phyloP scores from a whole-genome alignment of 1,140 invertebrate genomes.

The Drosophila sp. region DNA sequence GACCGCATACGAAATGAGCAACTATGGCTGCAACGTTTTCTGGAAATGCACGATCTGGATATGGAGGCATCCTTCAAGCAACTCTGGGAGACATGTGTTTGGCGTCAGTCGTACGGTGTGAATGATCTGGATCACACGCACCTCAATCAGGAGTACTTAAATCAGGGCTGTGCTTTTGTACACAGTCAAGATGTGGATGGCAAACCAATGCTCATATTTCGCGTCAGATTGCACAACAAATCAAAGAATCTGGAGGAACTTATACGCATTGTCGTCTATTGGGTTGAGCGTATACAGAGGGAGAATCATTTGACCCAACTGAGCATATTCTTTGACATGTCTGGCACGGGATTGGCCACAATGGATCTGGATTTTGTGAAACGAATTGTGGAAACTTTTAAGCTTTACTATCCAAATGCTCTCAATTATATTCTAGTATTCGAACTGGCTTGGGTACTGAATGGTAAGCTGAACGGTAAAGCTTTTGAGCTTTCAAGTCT shows the following conservation, averaged over 20 bases:
- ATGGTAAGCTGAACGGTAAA: slow-evolving; percentile 86
- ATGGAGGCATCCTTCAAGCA: slow-evolving; percentile 89
- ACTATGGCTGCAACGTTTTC: slow-evolving; percentile 89
- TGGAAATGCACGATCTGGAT: slow-evolving; percentile 89
- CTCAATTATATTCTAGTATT: slow-evolving; percentile 96
- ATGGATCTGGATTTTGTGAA: slow-evolving; percentile 95
- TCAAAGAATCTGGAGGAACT: slow-evolving; percentile 90
- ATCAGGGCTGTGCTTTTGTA: slow-evolving; percentile 91
- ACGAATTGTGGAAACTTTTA: slow-evolving; percentile 94
- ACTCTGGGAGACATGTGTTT: slow-evolving; percentile 92
- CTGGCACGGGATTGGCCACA: slow-evolving; percentile 92
- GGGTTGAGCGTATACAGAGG: slow-evolving; percentile 93
- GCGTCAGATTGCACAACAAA: slow-evolving; percentile 91
- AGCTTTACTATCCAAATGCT: slow-evolving; percentile 95
- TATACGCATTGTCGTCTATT: slow-evolving; percentile 93
- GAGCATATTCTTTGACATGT: slow-evolving; percentile 95
- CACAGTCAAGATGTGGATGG: slow-evolving; percentile 93
- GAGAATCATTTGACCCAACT: slow-evolving; percentile 91
- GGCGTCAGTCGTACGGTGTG: slow-evolving; percentile 92
- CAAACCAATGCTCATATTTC: slow-evolving; percentile 90
- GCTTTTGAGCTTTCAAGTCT: slow-evolving; percentile 19
- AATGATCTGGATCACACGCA: slow-evolving; percentile 91
- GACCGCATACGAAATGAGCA: slow-evolving; percentile 88
- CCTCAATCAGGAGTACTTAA: slow-evolving; percentile 89
- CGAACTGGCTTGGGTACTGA: slow-evolving; percentile 98